A percentile compares a stretch with the other conserved stretches of the same genome.
Evolutionary conservation across 2,888 invertebrate species (phyloP).

Genomic region (Amphiduros pacificus): DNA sequence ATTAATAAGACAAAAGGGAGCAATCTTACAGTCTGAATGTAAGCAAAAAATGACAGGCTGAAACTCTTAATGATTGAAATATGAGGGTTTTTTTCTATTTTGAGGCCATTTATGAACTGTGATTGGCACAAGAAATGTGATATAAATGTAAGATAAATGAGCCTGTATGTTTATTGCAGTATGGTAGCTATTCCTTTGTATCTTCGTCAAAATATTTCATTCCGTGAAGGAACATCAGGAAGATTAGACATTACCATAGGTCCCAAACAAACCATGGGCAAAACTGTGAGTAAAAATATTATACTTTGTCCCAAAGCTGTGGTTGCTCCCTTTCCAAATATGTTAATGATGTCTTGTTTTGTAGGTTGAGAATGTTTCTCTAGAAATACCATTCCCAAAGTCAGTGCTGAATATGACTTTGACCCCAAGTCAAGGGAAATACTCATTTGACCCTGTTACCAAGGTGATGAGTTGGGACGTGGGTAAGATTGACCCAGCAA

Average conservation of each 20-base stretch:
- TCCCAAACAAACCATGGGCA: conserved; percentile 95
- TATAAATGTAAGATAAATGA: too few species aligned
- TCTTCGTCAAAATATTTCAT: conserved; percentile 85
- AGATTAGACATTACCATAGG: conserved; percentile 93
- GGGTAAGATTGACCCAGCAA: conserved; percentile 91
- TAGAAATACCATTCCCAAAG: conserved; percentile 97
- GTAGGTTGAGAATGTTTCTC: conserved; percentile 77
- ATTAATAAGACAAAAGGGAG: too few species aligned
- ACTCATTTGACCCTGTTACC: conserved; percentile 96
- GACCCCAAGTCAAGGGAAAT: conserved; percentile 92
- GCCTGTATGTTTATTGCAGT: too few species aligned
- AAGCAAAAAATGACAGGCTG: too few species aligned
- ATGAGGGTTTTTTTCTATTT: too few species aligned
- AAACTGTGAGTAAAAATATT: conserved; percentile 76
- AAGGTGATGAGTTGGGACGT: conserved; percentile 95
- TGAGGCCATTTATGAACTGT: too few species aligned
- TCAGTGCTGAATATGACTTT: conserved; percentile 91
- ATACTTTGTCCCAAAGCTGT: too few species aligned
- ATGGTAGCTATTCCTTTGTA: conserved; percentile 97
- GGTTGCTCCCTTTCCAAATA: too few species aligned
- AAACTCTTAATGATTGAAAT: too few species aligned
- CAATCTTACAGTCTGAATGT: too few species aligned
- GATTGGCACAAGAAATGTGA: too few species aligned
- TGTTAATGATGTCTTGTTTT: too few species aligned
- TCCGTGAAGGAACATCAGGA: conserved; percentile 73